phyloP scores from a whole-genome alignment of 2,113 vertebrate species.

The Tauraco erythrolophus region DNA sequence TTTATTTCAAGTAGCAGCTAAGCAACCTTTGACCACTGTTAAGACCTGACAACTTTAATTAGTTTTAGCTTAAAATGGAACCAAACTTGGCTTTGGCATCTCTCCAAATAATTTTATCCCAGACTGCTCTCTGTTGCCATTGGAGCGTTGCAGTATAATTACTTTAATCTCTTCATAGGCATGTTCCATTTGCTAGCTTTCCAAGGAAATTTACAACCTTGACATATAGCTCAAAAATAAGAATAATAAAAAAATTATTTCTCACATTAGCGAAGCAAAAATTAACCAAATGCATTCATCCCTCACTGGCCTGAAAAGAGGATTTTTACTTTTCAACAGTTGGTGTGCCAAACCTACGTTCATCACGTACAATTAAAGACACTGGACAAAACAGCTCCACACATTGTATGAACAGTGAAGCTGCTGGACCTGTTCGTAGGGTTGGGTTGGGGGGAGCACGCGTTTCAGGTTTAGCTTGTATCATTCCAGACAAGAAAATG shows the following conservation, averaged over 20 bases:
- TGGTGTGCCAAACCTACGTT: not conserved
- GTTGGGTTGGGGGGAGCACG: not conserved
- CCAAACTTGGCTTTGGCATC: conserved; percentile 44
- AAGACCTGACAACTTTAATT: conserved; percentile 62
- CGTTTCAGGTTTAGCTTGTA: not conserved
- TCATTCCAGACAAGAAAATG: conserved; percentile 37
- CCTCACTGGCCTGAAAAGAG: not conserved
- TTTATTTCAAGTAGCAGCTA: conserved; percentile 44
- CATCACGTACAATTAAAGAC: not conserved
- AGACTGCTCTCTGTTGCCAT: conserved; percentile 43
- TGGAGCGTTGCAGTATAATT: conserved; percentile 53
- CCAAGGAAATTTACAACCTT: conserved; percentile 46
- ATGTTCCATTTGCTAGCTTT: conserved; percentile 63
- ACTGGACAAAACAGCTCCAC: not conserved
- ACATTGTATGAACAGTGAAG: not conserved
- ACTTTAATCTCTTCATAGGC: conserved; percentile 65
- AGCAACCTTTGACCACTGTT: conserved; percentile 31
- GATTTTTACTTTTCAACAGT: not conserved
- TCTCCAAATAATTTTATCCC: conserved; percentile 59
- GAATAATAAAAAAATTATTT: not conserved
- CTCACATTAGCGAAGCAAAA: conserved; percentile 8
- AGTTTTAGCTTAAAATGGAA: conserved; percentile 64
- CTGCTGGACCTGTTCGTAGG: not conserved
- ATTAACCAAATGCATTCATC: not conserved
- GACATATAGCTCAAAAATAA: conserved; percentile 36